These are phyloP conservation scores for Drosophila kohkoa DNA, from an alignment of 1,140 invertebrate genomes.

Conservation along the genomic window DNA sequence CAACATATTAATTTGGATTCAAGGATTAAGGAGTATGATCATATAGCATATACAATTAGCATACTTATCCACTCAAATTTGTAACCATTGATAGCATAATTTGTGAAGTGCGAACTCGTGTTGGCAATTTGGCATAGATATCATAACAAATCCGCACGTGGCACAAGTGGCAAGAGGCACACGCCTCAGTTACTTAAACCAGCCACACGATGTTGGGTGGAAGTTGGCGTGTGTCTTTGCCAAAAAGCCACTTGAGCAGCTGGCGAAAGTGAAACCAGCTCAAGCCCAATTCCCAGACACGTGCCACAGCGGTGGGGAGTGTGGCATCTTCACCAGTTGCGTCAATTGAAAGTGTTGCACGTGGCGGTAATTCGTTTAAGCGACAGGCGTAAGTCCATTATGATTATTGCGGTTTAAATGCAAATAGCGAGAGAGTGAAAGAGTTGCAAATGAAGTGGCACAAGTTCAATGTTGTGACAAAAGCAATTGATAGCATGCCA, in stretches of 20 bases:
- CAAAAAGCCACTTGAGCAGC: constrained; percentile 64
- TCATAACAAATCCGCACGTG: constrained; percentile 71
- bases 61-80: constrained; percentile 29
- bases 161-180: constrained; percentile 14
- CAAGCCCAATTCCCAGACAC: constrained; percentile 31
- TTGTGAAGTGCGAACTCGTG: constrained; percentile 48
- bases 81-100: constrained; percentile 9
- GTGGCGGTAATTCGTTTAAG: constrained; percentile 76
- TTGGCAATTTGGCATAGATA: constrained; percentile 53
- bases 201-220: constrained; percentile 5
- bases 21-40: not conserved
- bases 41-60: constrained; percentile 50
- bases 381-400: constrained; percentile 70
- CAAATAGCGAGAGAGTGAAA: constrained; percentile 48
- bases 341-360: constrained; percentile 52
- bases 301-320: constrained; percentile 29
- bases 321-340: constrained; percentile 67
- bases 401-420: constrained; percentile 69
- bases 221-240: constrained; percentile 2
- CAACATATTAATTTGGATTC: not conserved
- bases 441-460: constrained; percentile 69
- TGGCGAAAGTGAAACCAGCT: constrained; percentile 49
- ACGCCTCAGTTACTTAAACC: constrained; percentile 32
- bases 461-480: constrained; percentile 59
- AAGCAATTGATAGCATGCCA: constrained; percentile 31